phyloP scores from a whole-genome alignment of 1,140 invertebrate genomes.

The Meloidogyne exigua region DNA sequence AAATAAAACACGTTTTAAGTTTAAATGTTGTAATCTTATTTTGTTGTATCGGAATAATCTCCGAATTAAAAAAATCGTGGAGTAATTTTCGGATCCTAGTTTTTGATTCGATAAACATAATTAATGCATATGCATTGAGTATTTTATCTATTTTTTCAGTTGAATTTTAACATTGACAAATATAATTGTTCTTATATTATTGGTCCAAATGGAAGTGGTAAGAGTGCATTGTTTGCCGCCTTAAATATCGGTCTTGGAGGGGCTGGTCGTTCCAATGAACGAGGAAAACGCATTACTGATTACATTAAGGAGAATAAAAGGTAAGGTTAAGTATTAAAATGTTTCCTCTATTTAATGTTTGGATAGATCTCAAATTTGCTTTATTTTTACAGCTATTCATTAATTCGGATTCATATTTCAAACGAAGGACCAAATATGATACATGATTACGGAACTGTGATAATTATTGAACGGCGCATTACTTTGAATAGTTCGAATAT shows the following conservation, averaged over 20 bases:
- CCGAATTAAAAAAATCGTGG: no score
- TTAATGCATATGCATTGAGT: no score
- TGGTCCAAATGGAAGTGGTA: constrained; percentile 44
- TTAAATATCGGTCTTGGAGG: constrained; percentile 50
- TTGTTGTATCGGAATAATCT: not conserved
- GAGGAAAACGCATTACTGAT: constrained; percentile 36
- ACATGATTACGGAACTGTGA: constrained; percentile 30
- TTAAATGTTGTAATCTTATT: not conserved
- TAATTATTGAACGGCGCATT: constrained; percentile 38
- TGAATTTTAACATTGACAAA: constrained; percentile 31
- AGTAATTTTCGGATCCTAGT: no score
- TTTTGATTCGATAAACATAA: no score
- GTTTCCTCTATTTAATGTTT: not conserved
- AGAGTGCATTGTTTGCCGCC: constrained; percentile 46
- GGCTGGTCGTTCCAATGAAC: constrained; percentile 37
- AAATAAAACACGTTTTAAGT: not conserved
- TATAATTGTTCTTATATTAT: constrained; percentile 43
- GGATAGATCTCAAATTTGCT: constrained; percentile 2
- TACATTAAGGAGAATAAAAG: constrained; percentile 48
- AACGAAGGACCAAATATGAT: constrained; percentile 28
- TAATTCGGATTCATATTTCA: constrained; percentile 27
- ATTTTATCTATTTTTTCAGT: not conserved
- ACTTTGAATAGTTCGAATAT: constrained; percentile 6
- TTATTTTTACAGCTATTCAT: constrained; percentile 21
- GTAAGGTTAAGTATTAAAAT: constrained; percentile 18